Base-by-base conservation (phyloP, 2,797 vertebrate species). In the Eleutherodactylus coqui region DNA sequence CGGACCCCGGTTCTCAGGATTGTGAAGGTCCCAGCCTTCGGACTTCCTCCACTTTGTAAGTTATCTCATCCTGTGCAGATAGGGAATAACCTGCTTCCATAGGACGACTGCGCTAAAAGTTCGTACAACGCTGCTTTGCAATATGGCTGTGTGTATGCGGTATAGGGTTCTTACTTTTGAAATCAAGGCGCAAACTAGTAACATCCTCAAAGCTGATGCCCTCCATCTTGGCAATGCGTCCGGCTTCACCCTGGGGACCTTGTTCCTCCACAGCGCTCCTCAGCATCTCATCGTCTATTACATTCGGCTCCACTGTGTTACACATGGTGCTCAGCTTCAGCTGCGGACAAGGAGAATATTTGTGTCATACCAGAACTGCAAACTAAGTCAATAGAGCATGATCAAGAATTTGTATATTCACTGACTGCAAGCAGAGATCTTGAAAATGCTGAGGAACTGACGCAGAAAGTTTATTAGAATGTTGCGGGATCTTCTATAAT, bases 221-320 rank as follows among this genome's bases (percentile, higher is more conserved):
- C 88, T 96, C 95, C 17, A 36, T 88, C 81, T 91, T 92, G 78
- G 89, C 91, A 85, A 95, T 88, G 55, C 72, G 83, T 6, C 88
- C 87, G 0, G 92, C 90, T 67, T 94, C 91, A 2, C 93, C 92
- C 72, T 89, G 75, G 0, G 93, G 92, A 1, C 89, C 86, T 77
- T 96, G 94, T 60, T 96, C 94, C 34, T 90, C 85, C 0, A 96
- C 87, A 0, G 94, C 95, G 86, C 90, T 87, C 88, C 91, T 91
- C 47, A 98, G 75, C 91, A 96, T 90, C 85, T 94, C 87, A 49
- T 97, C 94, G 0, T 96, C 92, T 1, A 98, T 95, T 34, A 96
- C 85, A 2, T 69, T 93, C 0, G 94, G 93, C 77, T 96, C 90
- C 2, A 90, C 16, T 0, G 86, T 90, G 6, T 89, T 72, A 27